phyloP scores from a whole-genome alignment of 2,888 invertebrate species.

The Bombylius discolor region DNA sequence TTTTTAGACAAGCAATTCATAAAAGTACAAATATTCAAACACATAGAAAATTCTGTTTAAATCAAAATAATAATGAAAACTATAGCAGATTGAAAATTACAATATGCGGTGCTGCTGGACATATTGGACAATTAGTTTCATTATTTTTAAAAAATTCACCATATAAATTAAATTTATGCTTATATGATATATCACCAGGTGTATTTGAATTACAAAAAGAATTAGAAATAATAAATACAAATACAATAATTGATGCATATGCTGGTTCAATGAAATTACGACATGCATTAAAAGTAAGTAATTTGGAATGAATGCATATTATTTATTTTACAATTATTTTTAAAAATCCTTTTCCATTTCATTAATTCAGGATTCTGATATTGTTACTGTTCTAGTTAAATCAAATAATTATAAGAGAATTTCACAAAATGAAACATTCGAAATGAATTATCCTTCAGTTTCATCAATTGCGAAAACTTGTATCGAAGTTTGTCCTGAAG shows the following conservation, averaged over 20 bases:
- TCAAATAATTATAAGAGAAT: constrained; percentile 3
- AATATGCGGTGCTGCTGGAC: constrained; percentile 16
- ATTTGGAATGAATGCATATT: background rate
- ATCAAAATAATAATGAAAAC: background rate
- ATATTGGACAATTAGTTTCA: constrained; percentile 12
- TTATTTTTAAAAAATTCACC: constrained; percentile 14
- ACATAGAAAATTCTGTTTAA: background rate
- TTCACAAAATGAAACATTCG: constrained; percentile 5
- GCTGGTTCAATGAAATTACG: constrained; percentile 12
- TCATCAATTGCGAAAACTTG: constrained; percentile 14
- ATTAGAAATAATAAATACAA: constrained; percentile 10
- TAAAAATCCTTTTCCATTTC: too few species aligned
- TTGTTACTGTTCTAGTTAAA: constrained; percentile 10
- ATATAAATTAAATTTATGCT: constrained; percentile 8
- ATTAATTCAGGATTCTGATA: constrained; percentile 9
- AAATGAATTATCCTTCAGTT: constrained; percentile 14
- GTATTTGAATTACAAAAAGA: constrained; percentile 10
- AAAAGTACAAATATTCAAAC: too few species aligned
- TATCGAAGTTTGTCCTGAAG: constrained; percentile 16
- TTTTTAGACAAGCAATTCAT: background rate
- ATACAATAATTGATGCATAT: constrained; percentile 10
- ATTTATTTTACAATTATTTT: background rate
- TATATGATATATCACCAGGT: constrained; percentile 12
- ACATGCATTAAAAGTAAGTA: constrained; percentile 12
- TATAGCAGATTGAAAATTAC: constrained; percentile 9